phyloP scores from a whole-genome alignment of 2,888 invertebrate genomes.

The Trichopria drosophilae region DNA sequence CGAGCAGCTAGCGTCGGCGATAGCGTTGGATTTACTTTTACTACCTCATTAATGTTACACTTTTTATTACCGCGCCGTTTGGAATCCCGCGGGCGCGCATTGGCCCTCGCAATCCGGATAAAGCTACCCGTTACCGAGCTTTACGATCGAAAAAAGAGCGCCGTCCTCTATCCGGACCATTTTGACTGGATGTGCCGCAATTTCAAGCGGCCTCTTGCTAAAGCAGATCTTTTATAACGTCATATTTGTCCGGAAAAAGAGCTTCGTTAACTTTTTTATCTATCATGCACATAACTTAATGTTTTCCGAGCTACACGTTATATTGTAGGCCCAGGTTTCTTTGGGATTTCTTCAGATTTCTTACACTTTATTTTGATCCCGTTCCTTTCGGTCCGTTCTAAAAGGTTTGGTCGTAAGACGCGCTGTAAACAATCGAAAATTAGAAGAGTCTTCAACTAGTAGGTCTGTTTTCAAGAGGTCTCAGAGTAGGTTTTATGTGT shows the following conservation, averaged over 20 bases:
- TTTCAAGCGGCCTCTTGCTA: too few relatives aligned
- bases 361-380: too few relatives aligned
- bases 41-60: constrained; percentile 53
- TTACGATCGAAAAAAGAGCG: constrained; percentile 43
- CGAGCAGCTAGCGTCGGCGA: constrained; percentile 38
- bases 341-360: too few relatives aligned
- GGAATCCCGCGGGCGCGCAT: constrained; percentile 22
- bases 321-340: too few relatives aligned
- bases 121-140: constrained; percentile 42
- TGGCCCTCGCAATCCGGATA: constrained; percentile 38
- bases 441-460: too few relatives aligned
- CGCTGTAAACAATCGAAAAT: too few relatives aligned
- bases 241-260: constrained; percentile 26
- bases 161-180: constrained; percentile 17
- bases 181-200: constrained; percentile 22
- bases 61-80: constrained; percentile 47
- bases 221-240: constrained; percentile 28
- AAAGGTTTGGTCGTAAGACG: too few relatives aligned
- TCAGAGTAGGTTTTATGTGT: too few relatives aligned
- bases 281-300: too few relatives aligned
- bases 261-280: constrained; percentile 19
- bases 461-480: too few relatives aligned
- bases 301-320: too few relatives aligned
- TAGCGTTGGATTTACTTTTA: constrained; percentile 53
- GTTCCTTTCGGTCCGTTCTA: too few relatives aligned